Evolutionary conservation across 2,888 invertebrate species (phyloP).

Genomic region (Anaspis maculata): DNA sequence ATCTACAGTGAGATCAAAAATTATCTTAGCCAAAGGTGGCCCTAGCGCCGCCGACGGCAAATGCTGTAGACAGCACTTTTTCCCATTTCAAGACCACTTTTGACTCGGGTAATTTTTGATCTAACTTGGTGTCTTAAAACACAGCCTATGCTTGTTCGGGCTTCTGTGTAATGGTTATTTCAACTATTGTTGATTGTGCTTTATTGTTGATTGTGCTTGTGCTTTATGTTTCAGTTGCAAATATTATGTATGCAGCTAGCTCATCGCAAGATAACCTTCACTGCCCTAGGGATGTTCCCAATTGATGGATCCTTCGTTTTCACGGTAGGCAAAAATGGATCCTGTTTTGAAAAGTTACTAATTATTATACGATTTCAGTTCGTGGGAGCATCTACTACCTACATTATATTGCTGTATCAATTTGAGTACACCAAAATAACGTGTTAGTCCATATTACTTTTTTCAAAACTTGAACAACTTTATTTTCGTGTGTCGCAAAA

Average conservation of each 20-base stretch:
- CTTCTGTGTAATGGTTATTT: too few relatives aligned
- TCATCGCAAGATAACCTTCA: constrained; percentile 4
- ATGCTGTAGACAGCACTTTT: too few relatives aligned
- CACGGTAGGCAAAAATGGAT: constrained; percentile 6
- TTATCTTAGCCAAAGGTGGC: too few relatives aligned
- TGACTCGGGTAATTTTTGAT: too few relatives aligned
- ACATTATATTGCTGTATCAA: constrained; percentile 12
- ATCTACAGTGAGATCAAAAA: too few relatives aligned
- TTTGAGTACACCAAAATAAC: constrained; percentile 10
- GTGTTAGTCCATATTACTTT: constrained; percentile 1
- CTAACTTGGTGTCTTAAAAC: too few relatives aligned
- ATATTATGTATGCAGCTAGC: constrained; percentile 8
- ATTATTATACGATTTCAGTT: constrained; percentile 3
- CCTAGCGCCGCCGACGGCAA: too few relatives aligned
- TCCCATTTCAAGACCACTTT: too few relatives aligned
- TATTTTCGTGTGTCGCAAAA: too few relatives aligned
- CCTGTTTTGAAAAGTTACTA: background rate
- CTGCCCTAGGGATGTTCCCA: constrained; percentile 7
- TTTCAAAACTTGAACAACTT: background rate
- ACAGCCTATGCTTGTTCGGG: too few relatives aligned
- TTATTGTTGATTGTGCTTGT: too few relatives aligned
- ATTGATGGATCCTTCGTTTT: constrained; percentile 9
- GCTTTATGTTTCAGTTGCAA: constrained; percentile 10
- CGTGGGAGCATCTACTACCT: constrained; percentile 8
- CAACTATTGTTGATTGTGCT: too few relatives aligned